Evolutionary conservation across 2,113 vertebrate genomes (phyloP), one percentile per base, ranked within the genome.

Genomic region (Platichthys stellatus): DNA sequence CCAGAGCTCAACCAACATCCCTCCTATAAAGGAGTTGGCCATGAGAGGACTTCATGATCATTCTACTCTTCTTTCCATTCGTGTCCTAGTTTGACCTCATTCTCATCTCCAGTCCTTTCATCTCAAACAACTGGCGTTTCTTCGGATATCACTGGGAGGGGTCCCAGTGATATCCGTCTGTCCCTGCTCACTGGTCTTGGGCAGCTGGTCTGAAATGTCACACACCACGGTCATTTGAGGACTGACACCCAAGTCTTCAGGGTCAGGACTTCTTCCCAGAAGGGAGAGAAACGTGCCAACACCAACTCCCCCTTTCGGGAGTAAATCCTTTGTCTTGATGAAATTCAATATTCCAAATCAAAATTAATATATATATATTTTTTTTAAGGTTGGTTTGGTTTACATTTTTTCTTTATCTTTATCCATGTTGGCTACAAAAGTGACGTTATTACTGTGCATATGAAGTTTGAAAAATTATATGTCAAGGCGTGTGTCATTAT

Each of bases 121-220:
- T 69, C 21, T 38, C 14, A 40, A 67, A 45, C 1, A 0, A 65
- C 49, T 31, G 9, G 47, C 14, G 51, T 40, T 18, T 49, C 47
- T 49, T 18, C 47, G 18, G 47, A 20, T 24, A 15, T 5, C 47
- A 17, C 11, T 24, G 24, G 24, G 24, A 24, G 24, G 24, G 24
- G 24, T 38, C 17, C 38, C 31, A 3, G n/a, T 28, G 63, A 73
- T 69, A 54, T 5, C n/a, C 13, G 56, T 24, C n/a, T 45, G 26
- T 64, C 35, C 28, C 10, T 38, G 45, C 17, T 43, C 71, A 59
- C 18, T 26, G 35, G 51, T 20, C n/a, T 26, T 53, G 7, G 65
- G 5, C 72, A 23, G 72, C 72, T 84, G 81, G 65, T 84, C 62
- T 73, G 24, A 64, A 57, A 81, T 71, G 77, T 86, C 59, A 78